A percentile compares a stretch with the other conserved stretches of the same genome.
These are phyloP conservation scores for Orthonychiurus folsomi DNA, from an alignment of 2,888 invertebrate species.

Conservation along the genomic window DNA sequence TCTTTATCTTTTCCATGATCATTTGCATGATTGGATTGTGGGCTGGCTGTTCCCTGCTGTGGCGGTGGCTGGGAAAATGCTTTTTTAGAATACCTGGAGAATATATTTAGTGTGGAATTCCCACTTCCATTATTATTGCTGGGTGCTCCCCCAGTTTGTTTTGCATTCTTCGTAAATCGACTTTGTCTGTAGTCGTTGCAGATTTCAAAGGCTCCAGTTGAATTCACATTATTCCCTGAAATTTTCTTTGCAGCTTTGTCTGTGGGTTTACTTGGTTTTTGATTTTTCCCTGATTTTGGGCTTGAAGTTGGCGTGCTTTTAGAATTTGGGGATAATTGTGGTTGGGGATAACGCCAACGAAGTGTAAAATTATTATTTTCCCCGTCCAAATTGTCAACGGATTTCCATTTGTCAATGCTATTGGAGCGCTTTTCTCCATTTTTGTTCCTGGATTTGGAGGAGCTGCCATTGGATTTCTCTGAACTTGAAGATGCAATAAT, in stretches of 20 bases:
- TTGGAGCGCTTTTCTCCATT: neutral
- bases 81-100: conserved; percentile 32
- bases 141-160: neutral
- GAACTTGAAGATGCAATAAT: conserved; percentile 13
- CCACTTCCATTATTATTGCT: conserved; percentile 8
- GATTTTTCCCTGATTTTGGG: conserved; percentile 11
- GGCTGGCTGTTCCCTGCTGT: neutral
- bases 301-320: conserved; percentile 20
- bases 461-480: neutral
- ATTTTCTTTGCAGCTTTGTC: neutral
- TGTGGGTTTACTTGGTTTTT: conserved; percentile 14
- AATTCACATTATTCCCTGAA: neutral
- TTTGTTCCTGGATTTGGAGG: neutral
- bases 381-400: conserved; percentile 31
- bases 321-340: conserved; percentile 11
- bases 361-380: conserved; percentile 36
- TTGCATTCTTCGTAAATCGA: conserved; percentile 31
- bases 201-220: conserved; percentile 16
- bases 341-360: conserved; percentile 32
- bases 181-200: conserved; percentile 32
- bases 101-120: conserved; percentile 21
- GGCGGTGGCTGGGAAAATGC: neutral
- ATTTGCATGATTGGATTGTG: conserved; percentile 18
- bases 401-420: conserved; percentile 29
- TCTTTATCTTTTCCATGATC: conserved; percentile 31